These are phyloP conservation scores for Geodia barretti DNA, from an alignment of 37 sponge, comb jelly and placozoan species.

Conservation along the genomic window DNA sequence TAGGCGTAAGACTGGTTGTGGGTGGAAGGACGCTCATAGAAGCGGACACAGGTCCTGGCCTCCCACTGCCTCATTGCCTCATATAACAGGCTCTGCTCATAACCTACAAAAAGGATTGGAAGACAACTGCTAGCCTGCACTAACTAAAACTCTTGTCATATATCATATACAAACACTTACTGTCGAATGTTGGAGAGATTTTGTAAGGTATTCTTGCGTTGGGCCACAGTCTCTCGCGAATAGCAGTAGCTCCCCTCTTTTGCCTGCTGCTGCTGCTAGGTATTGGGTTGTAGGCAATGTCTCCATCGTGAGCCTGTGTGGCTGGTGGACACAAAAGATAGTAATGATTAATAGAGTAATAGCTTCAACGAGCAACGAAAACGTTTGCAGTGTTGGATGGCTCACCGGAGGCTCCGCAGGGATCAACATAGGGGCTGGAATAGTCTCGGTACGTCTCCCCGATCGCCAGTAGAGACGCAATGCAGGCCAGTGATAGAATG, in stretches of 20 bases:
- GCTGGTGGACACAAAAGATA: not conserved
- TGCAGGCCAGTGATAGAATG: not conserved
- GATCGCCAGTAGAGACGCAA: not conserved
- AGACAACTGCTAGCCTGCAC: not conserved
- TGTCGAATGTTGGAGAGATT: conserved; percentile 38
- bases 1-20: conserved; percentile 38
- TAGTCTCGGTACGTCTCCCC: not conserved
- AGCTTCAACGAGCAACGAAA: not conserved
- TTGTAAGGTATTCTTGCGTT: conserved; percentile 38
- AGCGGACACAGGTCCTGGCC: conserved; percentile 75
- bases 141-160: not conserved
- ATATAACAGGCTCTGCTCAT: conserved; percentile 28
- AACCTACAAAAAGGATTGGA: conserved; percentile 27
- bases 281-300: conserved; percentile 34
- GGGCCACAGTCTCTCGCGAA: conserved; percentile 64
- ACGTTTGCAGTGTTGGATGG: not conserved
- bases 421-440: not conserved
- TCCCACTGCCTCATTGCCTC: conserved; percentile 81
- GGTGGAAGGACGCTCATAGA: conserved; percentile 20
- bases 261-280: not conserved
- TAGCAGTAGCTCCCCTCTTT: conserved; percentile 69
- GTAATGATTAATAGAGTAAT: not conserved
- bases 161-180: conserved; percentile 10
- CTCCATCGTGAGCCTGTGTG: conserved; percentile 31
- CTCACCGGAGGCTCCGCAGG: not conserved